phyloP scores from a whole-genome alignment of 2,888 invertebrate species.

The Conus canariensis region DNA sequence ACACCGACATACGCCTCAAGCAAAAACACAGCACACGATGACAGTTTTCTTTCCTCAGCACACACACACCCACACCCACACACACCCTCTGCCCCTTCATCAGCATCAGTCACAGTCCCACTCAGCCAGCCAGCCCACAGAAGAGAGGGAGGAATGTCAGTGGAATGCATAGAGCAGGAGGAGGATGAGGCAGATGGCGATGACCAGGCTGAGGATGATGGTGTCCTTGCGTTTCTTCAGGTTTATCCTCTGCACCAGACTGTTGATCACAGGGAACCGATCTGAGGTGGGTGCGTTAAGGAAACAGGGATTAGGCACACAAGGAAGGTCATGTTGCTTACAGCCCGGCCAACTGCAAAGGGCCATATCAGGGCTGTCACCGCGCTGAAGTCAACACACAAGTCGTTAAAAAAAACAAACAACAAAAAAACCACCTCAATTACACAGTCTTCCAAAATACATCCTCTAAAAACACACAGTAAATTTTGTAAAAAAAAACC shows the following conservation, averaged over 20 bases:
- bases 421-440: no score
- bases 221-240: conserved; percentile 93
- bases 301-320: not conserved
- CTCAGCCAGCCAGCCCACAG: not conserved
- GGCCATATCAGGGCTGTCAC: no score
- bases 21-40: not conserved
- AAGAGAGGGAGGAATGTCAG: conserved; percentile 42
- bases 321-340: not conserved
- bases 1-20: not conserved
- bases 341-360: no score
- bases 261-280: conserved; percentile 85
- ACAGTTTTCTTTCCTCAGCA: not conserved
- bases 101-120: not conserved
- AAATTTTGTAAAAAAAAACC: no score
- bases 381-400: no score
- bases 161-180: conserved; percentile 80
- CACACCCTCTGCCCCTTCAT: not conserved
- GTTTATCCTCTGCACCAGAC: conserved; percentile 94
- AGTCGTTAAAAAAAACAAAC: not conserved
- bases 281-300: conserved; percentile 69
- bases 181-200: conserved; percentile 93
- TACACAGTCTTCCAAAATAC: no score
- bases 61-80: not conserved
- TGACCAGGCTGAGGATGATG: conserved; percentile 92
- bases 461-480: no score